A percentile compares a stretch with the other conserved stretches of the same genome.
phyloP scores from a whole-genome alignment of 2,888 invertebrate genomes.

The Parapristionchus giblindavisi region DNA sequence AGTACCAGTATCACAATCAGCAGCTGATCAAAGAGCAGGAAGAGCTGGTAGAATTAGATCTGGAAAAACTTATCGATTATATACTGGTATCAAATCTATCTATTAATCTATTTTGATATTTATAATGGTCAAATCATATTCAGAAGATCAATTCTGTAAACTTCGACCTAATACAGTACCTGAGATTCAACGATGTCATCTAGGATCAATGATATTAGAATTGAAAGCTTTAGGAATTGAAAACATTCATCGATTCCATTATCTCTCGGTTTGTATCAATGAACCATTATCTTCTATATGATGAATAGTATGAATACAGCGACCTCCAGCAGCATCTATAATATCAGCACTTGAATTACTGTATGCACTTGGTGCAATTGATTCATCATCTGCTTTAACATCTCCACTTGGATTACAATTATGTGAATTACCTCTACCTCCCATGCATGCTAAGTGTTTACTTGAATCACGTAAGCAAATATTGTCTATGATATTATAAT shows the following conservation, averaged over 20 bases:
- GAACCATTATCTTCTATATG: background rate
- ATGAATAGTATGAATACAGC: slow-evolving; percentile 70
- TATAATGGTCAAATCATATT: no score
- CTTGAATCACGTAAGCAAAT: slow-evolving; percentile 73
- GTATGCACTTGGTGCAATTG: slow-evolving; percentile 84
- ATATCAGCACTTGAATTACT: slow-evolving; percentile 85
- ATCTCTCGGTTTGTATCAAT: slow-evolving; percentile 74
- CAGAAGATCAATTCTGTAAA: slow-evolving; percentile 80
- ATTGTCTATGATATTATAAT: background rate
- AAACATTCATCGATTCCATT: slow-evolving; percentile 88
- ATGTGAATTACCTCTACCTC: slow-evolving; percentile 89
- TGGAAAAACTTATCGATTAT: slow-evolving; percentile 82
- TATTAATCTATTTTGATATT: background rate
- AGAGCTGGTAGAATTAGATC: slow-evolving; percentile 85
- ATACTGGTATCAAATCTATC: slow-evolving; percentile 64
- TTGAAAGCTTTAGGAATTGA: slow-evolving; percentile 92
- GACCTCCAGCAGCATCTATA: slow-evolving; percentile 88
- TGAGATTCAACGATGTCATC: slow-evolving; percentile 89
- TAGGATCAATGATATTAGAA: slow-evolving; percentile 85
- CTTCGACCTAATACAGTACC: slow-evolving; percentile 82
- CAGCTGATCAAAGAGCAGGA: slow-evolving; percentile 90
- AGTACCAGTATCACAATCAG: slow-evolving; percentile 75
- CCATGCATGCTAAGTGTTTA: slow-evolving; percentile 86
- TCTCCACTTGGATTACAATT: slow-evolving; percentile 82
- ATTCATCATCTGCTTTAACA: slow-evolving; percentile 76